These are phyloP conservation scores for Haliclystus octoradiatus DNA, from an alignment of 30 jellyfish, hydroid and myxozoan genomes.

Conservation along the genomic window DNA sequence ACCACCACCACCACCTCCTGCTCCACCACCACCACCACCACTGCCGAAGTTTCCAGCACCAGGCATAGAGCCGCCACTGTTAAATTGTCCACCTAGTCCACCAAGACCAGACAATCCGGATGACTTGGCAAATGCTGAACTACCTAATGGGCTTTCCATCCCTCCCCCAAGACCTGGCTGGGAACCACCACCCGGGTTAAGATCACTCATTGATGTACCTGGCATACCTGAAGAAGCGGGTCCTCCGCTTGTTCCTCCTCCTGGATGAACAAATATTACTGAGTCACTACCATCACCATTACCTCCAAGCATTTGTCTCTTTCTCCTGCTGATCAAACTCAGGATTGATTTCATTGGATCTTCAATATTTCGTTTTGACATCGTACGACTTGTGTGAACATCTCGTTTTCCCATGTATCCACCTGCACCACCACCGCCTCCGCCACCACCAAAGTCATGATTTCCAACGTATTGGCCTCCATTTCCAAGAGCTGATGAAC, in stretches of 20 bases:
- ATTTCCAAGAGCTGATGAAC: conserved; percentile 23
- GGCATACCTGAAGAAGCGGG: background rate
- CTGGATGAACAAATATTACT: conserved; percentile 89
- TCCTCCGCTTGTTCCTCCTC: conserved; percentile 33
- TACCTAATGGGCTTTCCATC: background rate
- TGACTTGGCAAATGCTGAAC: conserved; percentile 75
- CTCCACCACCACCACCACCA: background rate
- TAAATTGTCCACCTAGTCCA: conserved; percentile 8
- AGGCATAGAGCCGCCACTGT: conserved; percentile 14
- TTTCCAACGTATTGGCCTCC: conserved; percentile 45
- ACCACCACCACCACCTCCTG: conserved; percentile 20
- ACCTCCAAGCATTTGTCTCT: conserved; percentile 76
- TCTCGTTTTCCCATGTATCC: conserved; percentile 14
- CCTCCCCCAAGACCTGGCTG: background rate
- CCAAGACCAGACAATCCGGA: conserved; percentile 55
- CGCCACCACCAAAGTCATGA: conserved; percentile 66
- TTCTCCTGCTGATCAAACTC: conserved; percentile 37
- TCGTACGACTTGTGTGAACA: background rate
- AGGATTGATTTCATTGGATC: conserved; percentile 22
- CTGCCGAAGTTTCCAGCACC: background rate
- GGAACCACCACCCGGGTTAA: conserved; percentile 2
- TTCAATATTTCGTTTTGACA: conserved; percentile 10
- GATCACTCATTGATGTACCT: background rate
- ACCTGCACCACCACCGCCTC: conserved; percentile 25
- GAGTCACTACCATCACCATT: conserved; percentile 86